Base-by-base conservation (phyloP, 2,888 invertebrate species). In the Trachelus troglodyta region DNA sequence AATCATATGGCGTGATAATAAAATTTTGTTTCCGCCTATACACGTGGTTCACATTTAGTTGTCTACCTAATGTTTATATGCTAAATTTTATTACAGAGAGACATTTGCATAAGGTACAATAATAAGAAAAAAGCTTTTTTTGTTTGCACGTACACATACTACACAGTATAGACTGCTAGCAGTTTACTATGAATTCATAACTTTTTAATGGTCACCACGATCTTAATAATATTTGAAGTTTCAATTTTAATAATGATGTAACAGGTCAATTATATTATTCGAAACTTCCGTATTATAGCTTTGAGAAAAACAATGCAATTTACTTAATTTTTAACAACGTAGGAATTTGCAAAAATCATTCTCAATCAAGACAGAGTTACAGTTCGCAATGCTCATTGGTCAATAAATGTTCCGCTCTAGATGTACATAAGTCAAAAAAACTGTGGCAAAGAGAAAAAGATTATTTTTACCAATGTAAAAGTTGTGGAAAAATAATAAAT, bases 1-100 rank as follows among this genome's bases (percentile, higher is more conserved):
- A 90, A 90, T 88, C 85, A 90, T 90, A 90, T 91, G 91, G 91
- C 90, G 86, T 86, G 86, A 86, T 86, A 89, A 89, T 84, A 86
- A 85, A 85, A 80, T 76, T 84, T 85, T 85, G 79, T 81, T 87
- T 84, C 81, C 82, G 85, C 86, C 86, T 85, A 83, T 82, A 84
- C 81, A 83, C 79, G 81, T 81, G 77, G 69, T 77, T 75, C 75
- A 71, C 23, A 76, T 82, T 80, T 80, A 69, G 80, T 81, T 86
- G 80, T 77, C 77, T 75, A 85, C 82, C 86, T 87, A 84, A 84
- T 81, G 81, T 82, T 81, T 86, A 87, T 81, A 85, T 81, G 84
- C 33, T 68, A 76, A 74, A n/a, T 56, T 56, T 56, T 56, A 56
- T 23, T 56, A 56, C 56, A 56, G 56, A 35, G 4, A 40, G 15